phyloP scores from a whole-genome alignment of 2,113 vertebrate species.

The Numenius arquata region DNA sequence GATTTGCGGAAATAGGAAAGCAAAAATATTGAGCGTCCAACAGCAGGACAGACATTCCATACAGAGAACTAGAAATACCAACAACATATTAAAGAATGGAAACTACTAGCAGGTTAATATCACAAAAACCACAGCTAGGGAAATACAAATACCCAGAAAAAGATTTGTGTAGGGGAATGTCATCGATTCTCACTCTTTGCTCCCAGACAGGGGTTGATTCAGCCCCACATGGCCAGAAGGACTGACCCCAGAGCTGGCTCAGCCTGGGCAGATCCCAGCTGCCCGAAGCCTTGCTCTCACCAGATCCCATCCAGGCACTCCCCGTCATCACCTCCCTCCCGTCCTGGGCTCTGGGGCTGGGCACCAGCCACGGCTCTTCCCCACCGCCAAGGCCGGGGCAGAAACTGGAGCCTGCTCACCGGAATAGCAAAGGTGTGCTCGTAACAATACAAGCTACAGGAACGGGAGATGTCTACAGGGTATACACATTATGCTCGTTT shows the following conservation, averaged over 20 bases:
- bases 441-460: rapidly evolving
- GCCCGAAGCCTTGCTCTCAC: neutral
- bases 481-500: neutral
- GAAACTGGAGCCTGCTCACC: neutral
- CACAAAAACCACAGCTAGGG: neutral
- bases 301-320: neutral
- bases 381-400: rapidly evolving
- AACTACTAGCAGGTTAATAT: neutral
- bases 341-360: neutral
- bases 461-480: neutral
- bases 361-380: neutral
- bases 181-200: neutral
- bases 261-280: neutral
- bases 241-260: neutral
- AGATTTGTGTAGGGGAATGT: neutral
- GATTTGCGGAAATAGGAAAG: conserved; percentile 46
- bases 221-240: rapidly evolving
- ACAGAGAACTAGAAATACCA: conserved; percentile 25
- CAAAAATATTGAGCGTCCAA: conserved; percentile 44
- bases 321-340: neutral
- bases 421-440: rapidly evolving
- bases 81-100: neutral
- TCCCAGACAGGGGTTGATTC: rapidly evolving
- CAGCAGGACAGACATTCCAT: neutral
- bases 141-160: neutral